Evolutionary conservation across 2,888 invertebrate species (phyloP), one percentile per base, ranked within the genome.

Genomic region (Incurvaria masculella): DNA sequence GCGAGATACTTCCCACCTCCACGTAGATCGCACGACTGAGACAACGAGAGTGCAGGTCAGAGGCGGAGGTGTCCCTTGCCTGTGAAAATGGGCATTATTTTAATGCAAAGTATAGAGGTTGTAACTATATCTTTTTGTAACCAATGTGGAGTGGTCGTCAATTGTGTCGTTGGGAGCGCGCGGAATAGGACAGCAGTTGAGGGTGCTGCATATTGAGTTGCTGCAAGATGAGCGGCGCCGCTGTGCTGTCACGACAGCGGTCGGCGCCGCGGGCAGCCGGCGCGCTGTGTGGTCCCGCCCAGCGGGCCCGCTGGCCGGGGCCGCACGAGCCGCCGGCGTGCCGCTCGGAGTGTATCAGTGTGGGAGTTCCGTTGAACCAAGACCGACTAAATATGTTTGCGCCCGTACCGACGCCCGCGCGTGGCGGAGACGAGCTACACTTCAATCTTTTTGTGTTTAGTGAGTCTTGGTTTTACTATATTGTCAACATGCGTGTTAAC

Each of bases 101-200:
- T 88, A 85, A 87, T 89, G 89, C 89, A 89, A 89, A 89, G 89
- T 89, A 89, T 89, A 89, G 89, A 89, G 85, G 88, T 89, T 88
- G 87, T 88, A 86, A 78, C 72, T 4, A 17, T 41, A 33, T 14
- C 33, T 33, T 33, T 33, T 33, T 33, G 14, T 33, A 33, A 33
- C 33, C 33, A 33, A 33, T 75, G 64, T 69, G 71, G 72, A 61
- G 64, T 69, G 70, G 69, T 69, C 74, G 72, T 67, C 63, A 47
- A 33, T 33, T 33, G 33, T 40, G 59, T 40, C 44, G 23, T 19
- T 65, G 64, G 60, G 62, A 58, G 47, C 54, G 45, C 49, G 44
- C 49, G 50, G 51, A 58, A 66, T 66, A 66, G 61, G 20, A 19
- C 20, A 20, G 11, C 41, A 41, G 41, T 41, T 21, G 74, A 68